phyloP scores from a whole-genome alignment of 1,140 invertebrate species.

The Diabrotica undecimpunctata region DNA sequence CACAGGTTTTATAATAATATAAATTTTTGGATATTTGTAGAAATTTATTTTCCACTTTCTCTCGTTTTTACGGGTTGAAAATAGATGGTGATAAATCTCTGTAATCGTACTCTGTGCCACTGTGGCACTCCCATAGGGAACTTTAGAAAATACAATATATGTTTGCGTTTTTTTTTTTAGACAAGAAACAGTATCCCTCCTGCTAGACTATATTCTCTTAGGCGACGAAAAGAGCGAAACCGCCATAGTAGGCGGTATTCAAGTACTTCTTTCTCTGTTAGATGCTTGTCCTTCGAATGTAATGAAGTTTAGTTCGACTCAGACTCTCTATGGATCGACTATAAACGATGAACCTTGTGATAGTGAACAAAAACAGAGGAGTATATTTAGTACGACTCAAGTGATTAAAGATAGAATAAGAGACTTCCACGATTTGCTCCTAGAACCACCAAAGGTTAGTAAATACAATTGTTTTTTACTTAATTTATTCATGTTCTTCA shows the following conservation, averaged over 20 bases:
- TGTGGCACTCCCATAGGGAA: too few relatives aligned
- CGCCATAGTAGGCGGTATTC: slow-evolving; percentile 74
- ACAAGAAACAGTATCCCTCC: slow-evolving; percentile 59
- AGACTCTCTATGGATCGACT: slow-evolving; percentile 34
- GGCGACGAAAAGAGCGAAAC: slow-evolving; percentile 64
- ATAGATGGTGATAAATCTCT: background rate
- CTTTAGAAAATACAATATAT: too few relatives aligned
- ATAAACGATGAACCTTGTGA: slow-evolving; percentile 46
- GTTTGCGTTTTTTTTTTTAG: slow-evolving; percentile 47
- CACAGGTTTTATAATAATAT: too few relatives aligned
- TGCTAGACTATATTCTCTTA: slow-evolving; percentile 69
- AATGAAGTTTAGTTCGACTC: slow-evolving; percentile 32
- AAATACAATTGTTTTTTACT: too few relatives aligned
- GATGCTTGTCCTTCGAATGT: slow-evolving; percentile 50
- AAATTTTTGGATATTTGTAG: too few relatives aligned
- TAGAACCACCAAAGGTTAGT: slow-evolving; percentile 69
- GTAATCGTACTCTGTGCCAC: too few relatives aligned
- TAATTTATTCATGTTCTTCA: too few relatives aligned
- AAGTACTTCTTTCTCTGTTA: slow-evolving; percentile 71
- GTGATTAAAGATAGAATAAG: slow-evolving; percentile 65
- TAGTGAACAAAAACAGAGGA: slow-evolving; percentile 51
- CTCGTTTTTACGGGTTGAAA: too few relatives aligned
- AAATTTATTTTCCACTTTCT: too few relatives aligned
- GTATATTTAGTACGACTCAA: slow-evolving; percentile 57
- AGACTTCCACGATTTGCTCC: slow-evolving; percentile 67